Conservation (phyloP, 1,140 invertebrate genomes). For the Listronotus oregonensis region DNA sequence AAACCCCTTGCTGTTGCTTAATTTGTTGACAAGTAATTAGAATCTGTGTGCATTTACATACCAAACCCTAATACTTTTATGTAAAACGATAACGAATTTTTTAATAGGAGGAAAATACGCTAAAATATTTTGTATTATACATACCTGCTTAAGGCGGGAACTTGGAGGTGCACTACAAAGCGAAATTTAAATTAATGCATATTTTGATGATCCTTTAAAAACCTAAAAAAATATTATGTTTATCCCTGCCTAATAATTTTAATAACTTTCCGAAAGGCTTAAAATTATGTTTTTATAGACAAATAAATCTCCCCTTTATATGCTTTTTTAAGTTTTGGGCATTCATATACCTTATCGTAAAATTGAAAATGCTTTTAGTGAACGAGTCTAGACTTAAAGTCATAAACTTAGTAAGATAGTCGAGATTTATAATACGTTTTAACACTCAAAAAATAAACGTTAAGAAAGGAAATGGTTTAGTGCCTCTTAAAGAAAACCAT, state of each 20-base stretch:
- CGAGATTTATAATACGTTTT: conserved; percentile 26
- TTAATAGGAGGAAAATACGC: too few species aligned
- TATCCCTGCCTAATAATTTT: conserved; percentile 4
- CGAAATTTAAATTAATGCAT: too few species aligned
- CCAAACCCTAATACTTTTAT: too few species aligned
- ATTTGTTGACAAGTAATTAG: too few species aligned
- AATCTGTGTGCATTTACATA: too few species aligned
- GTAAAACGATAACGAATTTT: too few species aligned
- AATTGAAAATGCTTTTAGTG: conserved; percentile 29
- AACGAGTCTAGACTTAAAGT: conserved; percentile 23
- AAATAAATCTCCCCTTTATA: conserved; percentile 23
- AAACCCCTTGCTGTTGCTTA: too few species aligned
- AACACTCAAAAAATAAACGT: conserved; percentile 5
- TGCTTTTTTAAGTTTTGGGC: conserved; percentile 2
- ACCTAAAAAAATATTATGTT: too few species aligned
- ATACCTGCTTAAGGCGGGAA: too few species aligned
- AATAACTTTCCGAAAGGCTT: conserved; percentile 10
- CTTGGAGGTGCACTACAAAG: too few species aligned
- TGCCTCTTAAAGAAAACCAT: background rate
- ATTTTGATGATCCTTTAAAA: too few species aligned
- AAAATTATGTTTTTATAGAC: conserved; percentile 14
- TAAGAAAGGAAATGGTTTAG: conserved; percentile 11
- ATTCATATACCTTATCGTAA: conserved; percentile 29
- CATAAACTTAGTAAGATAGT: conserved; percentile 25
- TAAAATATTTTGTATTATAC: too few species aligned